A percentile compares a stretch with the other conserved stretches of the same genome.
Conservation (phyloP, 2,888 invertebrate genomes). For the Eristalinus aeneus region DNA sequence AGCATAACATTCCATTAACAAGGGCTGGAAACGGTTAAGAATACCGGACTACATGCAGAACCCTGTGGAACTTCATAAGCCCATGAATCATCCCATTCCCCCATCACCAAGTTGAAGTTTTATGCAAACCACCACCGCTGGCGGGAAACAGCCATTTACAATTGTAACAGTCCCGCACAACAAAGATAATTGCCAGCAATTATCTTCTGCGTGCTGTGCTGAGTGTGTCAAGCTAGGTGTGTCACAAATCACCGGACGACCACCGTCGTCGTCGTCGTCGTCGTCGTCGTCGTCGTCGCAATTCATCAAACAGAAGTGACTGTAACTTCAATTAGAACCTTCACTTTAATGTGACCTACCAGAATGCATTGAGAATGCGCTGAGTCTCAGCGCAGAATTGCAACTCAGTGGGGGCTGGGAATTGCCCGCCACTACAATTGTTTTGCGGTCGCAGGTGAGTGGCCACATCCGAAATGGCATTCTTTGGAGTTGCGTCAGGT, state of each 20-base stretch:
- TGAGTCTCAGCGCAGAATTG: too few species aligned
- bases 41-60: too few species aligned
- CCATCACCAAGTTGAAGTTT: too few species aligned
- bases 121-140: neutral
- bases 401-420: neutral
- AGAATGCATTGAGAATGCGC: too few species aligned
- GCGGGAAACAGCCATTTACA: neutral
- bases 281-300: too few species aligned
- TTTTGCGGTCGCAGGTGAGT: conserved; percentile 2
- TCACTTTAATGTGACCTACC: neutral
- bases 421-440: conserved; percentile 10
- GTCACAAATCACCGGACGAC: conserved; percentile 13
- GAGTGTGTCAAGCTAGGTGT: neutral
- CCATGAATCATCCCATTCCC: too few species aligned
- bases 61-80: too few species aligned
- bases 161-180: neutral
- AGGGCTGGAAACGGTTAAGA: too few species aligned
- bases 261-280: too few species aligned
- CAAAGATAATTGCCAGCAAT: conserved; percentile 8
- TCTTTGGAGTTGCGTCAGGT: neutral
- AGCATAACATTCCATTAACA: too few species aligned
- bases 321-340: conserved; percentile 19
- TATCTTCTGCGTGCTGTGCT: conserved; percentile 1
- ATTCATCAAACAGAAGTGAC: neutral
- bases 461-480: conserved; percentile 38